phyloP scores from a whole-genome alignment of 2,113 vertebrate species.

The Natator depressus region DNA sequence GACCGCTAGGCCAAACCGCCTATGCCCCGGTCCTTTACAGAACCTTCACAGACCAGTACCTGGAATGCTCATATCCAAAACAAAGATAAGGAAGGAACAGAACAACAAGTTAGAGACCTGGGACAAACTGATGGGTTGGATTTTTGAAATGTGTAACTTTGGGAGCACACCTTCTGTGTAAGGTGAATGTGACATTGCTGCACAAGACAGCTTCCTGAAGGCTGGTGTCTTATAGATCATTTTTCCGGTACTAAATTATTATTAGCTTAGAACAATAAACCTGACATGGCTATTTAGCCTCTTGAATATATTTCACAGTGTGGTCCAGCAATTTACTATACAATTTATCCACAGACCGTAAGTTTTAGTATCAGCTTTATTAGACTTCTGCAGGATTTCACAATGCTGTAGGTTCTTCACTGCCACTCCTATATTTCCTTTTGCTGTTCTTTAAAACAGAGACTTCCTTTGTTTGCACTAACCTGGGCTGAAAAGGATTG shows the following conservation, averaged over 20 bases:
- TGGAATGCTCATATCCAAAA: too few species aligned
- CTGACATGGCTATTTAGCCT: not conserved
- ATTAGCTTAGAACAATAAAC: not conserved
- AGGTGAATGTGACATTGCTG: not conserved
- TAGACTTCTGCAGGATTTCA: not conserved
- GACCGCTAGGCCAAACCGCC: too few species aligned
- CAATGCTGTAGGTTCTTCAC: not conserved
- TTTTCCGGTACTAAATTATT: not conserved
- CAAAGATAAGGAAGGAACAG: too few species aligned
- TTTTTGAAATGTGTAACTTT: too few species aligned
- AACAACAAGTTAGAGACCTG: too few species aligned
- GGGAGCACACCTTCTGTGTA: too few species aligned
- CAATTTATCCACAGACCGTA: not conserved
- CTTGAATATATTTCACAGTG: not conserved
- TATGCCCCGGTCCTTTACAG: too few species aligned
- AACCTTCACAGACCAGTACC: too few species aligned
- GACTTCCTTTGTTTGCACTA: not conserved
- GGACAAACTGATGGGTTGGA: too few species aligned
- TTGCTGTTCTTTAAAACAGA: not conserved
- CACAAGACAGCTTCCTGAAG: not conserved
- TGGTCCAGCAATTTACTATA: not conserved
- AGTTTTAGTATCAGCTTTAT: not conserved
- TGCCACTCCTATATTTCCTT: not conserved
- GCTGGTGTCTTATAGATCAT: not conserved
- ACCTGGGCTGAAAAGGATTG: not conserved